Conservation (phyloP, 2,888 invertebrate genomes). For the Leptinotarsa juncta region DNA sequence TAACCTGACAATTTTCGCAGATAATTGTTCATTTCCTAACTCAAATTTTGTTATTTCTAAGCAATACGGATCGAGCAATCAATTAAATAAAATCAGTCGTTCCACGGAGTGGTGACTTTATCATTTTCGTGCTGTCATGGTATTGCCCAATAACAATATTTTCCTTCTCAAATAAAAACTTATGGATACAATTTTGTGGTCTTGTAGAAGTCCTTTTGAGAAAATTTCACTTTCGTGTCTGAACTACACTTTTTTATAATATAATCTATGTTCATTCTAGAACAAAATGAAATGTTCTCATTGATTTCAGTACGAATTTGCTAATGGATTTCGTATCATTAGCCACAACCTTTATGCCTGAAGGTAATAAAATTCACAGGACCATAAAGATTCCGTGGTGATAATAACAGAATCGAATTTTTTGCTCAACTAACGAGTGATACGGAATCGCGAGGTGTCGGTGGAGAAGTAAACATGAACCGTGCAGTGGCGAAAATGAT, state of each 20-base stretch:
- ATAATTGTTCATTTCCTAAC: too few species aligned
- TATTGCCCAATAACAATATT: too few species aligned
- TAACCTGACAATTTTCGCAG: too few species aligned
- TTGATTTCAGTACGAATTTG: neutral
- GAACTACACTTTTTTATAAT: neutral
- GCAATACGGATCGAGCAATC: too few species aligned
- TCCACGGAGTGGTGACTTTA: too few species aligned
- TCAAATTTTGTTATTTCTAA: too few species aligned
- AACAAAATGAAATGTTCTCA: neutral
- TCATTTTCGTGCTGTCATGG: too few species aligned
- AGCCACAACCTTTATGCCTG: conserved; percentile 28
- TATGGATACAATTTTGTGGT: neutral
- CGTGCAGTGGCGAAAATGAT: conserved; percentile 39
- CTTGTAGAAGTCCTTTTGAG: too few species aligned
- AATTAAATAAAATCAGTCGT: too few species aligned
- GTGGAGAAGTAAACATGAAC: conserved; percentile 40
- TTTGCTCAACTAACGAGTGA: conserved; percentile 46
- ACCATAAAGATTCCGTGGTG: conserved; percentile 39
- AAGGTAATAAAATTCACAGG: conserved; percentile 34
- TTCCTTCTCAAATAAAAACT: too few species aligned
- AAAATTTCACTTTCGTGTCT: neutral
- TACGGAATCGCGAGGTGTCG: conserved; percentile 44
- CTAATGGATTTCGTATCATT: conserved; percentile 24
- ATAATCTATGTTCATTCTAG: neutral
- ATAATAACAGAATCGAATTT: conserved; percentile 46